phyloP scores from a whole-genome alignment of 2,888 invertebrate genomes.

The Drosophila differens region DNA sequence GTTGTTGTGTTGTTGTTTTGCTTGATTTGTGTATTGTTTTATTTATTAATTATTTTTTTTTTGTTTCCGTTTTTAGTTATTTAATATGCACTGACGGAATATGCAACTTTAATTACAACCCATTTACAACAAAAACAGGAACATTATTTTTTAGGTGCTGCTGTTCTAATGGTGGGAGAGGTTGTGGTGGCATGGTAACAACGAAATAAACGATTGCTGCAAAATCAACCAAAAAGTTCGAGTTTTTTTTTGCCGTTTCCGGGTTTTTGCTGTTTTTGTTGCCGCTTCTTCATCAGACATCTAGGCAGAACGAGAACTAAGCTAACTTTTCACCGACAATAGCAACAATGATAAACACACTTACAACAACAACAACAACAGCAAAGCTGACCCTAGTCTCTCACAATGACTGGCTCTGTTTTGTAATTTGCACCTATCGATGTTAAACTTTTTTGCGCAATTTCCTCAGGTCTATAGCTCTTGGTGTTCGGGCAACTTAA shows the following conservation, averaged over 20 bases:
- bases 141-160: neutral
- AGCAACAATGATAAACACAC: conserved; percentile 39
- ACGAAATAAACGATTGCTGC: conserved; percentile 25
- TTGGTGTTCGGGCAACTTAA: conserved; percentile 11
- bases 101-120: neutral
- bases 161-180: neutral
- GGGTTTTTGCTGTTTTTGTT: conserved; percentile 27
- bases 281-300: conserved; percentile 32
- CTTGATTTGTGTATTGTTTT: neutral
- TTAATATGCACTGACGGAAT: neutral
- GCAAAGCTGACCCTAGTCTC: conserved; percentile 35
- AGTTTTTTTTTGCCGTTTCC: conserved; percentile 40
- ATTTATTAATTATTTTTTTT: neutral
- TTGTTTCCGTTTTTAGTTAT: neutral
- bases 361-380: conserved; percentile 14
- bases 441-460: conserved; percentile 65
- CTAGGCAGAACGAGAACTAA: conserved; percentile 27
- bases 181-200: neutral
- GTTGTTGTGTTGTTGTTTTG: neutral
- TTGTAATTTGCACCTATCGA: conserved; percentile 82
- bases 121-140: neutral
- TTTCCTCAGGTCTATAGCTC: conserved; percentile 35
- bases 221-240: conserved; percentile 51
- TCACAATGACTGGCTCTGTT: conserved; percentile 66
- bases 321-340: conserved; percentile 28